These are phyloP conservation scores for Ammodytes dubius DNA, from an alignment of 2,113 vertebrate species.

Conservation along the genomic window DNA sequence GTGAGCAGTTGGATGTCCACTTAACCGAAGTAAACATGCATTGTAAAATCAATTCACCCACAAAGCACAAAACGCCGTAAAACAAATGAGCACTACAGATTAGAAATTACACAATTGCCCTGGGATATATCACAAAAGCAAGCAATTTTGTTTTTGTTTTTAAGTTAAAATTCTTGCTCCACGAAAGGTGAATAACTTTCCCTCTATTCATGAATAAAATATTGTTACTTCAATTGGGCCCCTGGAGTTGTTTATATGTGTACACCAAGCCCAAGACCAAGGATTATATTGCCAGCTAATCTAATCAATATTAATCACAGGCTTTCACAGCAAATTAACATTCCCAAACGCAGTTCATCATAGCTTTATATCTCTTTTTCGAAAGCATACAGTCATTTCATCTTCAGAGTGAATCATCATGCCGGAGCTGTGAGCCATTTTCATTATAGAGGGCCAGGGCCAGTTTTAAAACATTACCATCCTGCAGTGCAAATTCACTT, in stretches of 20 bases:
- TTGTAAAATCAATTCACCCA: constrained; percentile 57
- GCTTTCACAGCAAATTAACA: constrained; percentile 37
- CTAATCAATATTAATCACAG: constrained; percentile 75
- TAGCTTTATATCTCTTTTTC: constrained; percentile 39
- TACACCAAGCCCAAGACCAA: constrained; percentile 46
- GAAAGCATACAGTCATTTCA: constrained; percentile 26
- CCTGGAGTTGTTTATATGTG: constrained; percentile 45
- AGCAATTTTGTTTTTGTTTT: neutral
- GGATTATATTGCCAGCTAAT: constrained; percentile 61
- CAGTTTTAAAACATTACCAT: constrained; percentile 21
- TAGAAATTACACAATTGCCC: constrained; percentile 34
- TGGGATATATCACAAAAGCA: constrained; percentile 27
- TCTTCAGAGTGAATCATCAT: constrained; percentile 27
- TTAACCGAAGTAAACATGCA: constrained; percentile 51
- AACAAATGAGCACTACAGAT: constrained; percentile 51
- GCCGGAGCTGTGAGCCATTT: neutral
- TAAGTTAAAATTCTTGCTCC: constrained; percentile 10
- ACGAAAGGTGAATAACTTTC: constrained; percentile 13
- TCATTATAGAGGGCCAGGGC: neutral
- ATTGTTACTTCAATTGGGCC: constrained; percentile 45
- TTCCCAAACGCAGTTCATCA: constrained; percentile 50
- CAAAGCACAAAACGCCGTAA: constrained; percentile 51
- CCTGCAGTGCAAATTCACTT: constrained; percentile 6
- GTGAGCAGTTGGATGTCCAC: constrained; percentile 47
- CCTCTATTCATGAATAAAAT: constrained; percentile 44